A percentile compares a stretch with the other conserved stretches of the same genome.
phyloP scores from a whole-genome alignment of 2,797 vertebrate species.

The Podarcis lilfordi region DNA sequence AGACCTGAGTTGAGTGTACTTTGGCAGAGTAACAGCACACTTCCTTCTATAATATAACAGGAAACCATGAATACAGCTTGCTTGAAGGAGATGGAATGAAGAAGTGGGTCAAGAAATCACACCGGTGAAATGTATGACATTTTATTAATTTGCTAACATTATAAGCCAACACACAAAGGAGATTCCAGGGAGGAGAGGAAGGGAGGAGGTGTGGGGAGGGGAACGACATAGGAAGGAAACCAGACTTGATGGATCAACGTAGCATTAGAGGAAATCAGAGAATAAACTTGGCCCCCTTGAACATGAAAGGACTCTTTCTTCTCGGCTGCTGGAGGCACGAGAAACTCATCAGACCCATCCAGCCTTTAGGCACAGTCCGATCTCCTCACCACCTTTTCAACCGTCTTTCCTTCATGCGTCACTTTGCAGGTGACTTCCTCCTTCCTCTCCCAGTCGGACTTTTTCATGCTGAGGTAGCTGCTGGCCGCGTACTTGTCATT shows the following conservation, averaged over 20 bases:
- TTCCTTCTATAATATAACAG: no score
- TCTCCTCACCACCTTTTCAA: constrained; percentile 41
- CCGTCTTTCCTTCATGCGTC: constrained; percentile 7
- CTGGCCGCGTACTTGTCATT: constrained; percentile 57
- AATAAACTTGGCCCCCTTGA: not conserved
- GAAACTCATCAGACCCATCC: not conserved
- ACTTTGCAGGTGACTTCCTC: constrained; percentile 56
- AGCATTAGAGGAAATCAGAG: not conserved
- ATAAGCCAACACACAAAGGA: not conserved
- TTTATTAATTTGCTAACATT: not conserved
- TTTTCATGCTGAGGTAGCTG: constrained; percentile 55
- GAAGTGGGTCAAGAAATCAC: not conserved
- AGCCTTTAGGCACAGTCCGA: constrained; percentile 34
- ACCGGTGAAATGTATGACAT: not conserved
- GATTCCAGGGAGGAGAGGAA: no score
- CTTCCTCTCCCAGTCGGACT: constrained; percentile 38
- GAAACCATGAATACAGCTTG: no score
- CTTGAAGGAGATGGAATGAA: no score
- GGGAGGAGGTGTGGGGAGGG: not conserved
- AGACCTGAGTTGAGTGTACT: no score
- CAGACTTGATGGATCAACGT: not conserved
- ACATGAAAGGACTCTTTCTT: not conserved
- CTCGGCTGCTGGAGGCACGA: no score
- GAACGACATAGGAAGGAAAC: not conserved
- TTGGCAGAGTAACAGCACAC: no score